Evolutionary conservation across 2,888 invertebrate species (phyloP).

Genomic region (Quadroppia sp.): DNA sequence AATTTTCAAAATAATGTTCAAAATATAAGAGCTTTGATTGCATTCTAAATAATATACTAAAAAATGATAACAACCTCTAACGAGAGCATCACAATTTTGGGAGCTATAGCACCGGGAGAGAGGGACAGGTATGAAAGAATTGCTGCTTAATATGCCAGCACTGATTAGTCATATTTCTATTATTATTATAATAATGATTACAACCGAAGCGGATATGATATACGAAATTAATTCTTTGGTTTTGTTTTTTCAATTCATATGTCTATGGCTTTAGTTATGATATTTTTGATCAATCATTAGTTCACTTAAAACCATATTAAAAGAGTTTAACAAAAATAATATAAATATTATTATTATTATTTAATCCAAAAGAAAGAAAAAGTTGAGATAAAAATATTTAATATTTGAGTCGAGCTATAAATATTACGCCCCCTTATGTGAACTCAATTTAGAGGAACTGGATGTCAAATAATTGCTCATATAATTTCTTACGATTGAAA

Average conservation of each 20-base stretch:
- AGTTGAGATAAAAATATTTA: too few species aligned
- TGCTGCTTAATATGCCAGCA: background rate
- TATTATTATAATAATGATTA: conserved; percentile 11
- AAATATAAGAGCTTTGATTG: background rate
- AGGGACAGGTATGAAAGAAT: background rate
- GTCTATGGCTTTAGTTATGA: too few species aligned
- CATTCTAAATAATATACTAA: background rate
- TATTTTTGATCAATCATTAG: too few species aligned
- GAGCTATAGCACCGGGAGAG: background rate
- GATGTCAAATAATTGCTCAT: background rate
- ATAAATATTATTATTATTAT: too few species aligned
- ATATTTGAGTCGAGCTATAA: too few species aligned
- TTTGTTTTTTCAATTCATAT: background rate
- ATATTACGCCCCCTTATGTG: too few species aligned
- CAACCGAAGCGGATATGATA: background rate
- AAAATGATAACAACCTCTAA: conserved; percentile 23
- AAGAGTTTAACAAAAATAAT: too few species aligned
- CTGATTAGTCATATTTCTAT: background rate
- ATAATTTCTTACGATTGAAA: background rate
- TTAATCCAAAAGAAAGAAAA: too few species aligned
- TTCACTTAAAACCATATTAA: too few species aligned
- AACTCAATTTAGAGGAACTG: too few species aligned
- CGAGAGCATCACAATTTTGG: conserved; percentile 4
- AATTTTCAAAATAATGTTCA: background rate
- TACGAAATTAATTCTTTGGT: background rate